Evolutionary conservation across 2,888 invertebrate genomes (phyloP).

Genomic region (Alentia gelatinosa): DNA sequence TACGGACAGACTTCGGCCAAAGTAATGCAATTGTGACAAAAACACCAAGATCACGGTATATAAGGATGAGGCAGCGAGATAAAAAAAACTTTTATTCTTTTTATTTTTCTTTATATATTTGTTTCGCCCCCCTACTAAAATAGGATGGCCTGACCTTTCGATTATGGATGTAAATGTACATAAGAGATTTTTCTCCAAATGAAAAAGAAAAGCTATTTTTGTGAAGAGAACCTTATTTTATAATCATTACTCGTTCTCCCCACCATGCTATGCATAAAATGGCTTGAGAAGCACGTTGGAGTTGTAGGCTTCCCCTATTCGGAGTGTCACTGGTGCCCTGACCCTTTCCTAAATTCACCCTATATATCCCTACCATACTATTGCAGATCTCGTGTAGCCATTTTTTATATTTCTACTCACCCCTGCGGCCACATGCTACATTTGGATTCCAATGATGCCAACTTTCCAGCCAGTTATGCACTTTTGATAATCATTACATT

Average conservation of each 20-base stretch:
- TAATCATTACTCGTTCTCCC: background rate
- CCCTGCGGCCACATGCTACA: background rate
- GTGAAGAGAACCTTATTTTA: background rate
- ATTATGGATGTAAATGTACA: constrained; percentile 35
- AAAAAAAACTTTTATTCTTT: background rate
- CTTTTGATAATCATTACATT: background rate
- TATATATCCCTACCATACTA: background rate
- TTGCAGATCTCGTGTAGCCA: background rate
- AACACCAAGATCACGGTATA: background rate
- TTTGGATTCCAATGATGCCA: background rate
- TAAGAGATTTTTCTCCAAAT: background rate
- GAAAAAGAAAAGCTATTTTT: constrained; percentile 5
- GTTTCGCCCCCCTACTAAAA: background rate
- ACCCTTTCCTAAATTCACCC: background rate
- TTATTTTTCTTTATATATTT: background rate
- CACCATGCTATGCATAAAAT: background rate
- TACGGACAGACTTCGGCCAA: no score
- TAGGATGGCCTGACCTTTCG: background rate
- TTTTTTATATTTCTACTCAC: background rate
- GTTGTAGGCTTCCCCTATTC: no score
- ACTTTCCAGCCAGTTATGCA: background rate
- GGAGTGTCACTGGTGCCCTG: no score
- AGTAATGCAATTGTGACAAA: no score
- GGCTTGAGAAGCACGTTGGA: background rate
- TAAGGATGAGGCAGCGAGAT: background rate